phyloP scores from a whole-genome alignment of 2,113 vertebrate genomes.

The Vulpes vulpes region DNA sequence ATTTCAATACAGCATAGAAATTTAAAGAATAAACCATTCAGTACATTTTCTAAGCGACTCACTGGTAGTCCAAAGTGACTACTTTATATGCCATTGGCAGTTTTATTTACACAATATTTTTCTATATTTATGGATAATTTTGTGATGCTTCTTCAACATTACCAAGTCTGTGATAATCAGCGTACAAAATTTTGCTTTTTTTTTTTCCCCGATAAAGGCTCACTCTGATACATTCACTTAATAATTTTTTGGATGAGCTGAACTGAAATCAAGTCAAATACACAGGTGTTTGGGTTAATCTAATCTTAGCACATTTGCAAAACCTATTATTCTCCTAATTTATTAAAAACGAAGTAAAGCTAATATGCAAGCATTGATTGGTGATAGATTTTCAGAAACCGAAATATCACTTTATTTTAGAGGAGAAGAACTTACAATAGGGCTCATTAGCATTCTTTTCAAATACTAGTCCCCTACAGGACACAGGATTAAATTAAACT shows the following conservation, averaged over 20 bases:
- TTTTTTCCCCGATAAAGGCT: conserved; percentile 36
- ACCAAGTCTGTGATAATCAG: conserved; percentile 40
- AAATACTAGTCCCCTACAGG: conserved; percentile 18
- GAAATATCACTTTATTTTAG: conserved; percentile 62
- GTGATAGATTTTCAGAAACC: conserved; percentile 45
- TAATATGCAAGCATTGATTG: not conserved
- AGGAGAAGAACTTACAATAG: conserved; percentile 26
- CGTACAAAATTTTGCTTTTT: conserved; percentile 10
- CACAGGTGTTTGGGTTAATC: conserved; percentile 75
- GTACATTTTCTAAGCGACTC: conserved; percentile 40
- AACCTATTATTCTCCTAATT: conserved; percentile 68
- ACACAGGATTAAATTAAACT: conserved; percentile 37
- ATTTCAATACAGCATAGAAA: conserved; percentile 32
- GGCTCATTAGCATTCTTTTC: conserved; percentile 19
- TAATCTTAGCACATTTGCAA: conserved; percentile 70
- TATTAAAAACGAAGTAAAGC: conserved; percentile 73
- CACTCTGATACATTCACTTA: conserved; percentile 69
- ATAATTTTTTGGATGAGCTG: conserved; percentile 73
- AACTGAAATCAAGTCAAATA: conserved; percentile 76
- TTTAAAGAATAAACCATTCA: conserved; percentile 9
- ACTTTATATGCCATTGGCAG: conserved; percentile 29
- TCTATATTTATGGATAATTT: conserved; percentile 57
- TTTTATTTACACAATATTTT: conserved; percentile 71
- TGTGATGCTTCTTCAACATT: conserved; percentile 46
- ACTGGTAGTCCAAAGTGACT: conserved; percentile 57